Conservation (phyloP, 2,888 invertebrate species). For the Hyposoter didymator region DNA sequence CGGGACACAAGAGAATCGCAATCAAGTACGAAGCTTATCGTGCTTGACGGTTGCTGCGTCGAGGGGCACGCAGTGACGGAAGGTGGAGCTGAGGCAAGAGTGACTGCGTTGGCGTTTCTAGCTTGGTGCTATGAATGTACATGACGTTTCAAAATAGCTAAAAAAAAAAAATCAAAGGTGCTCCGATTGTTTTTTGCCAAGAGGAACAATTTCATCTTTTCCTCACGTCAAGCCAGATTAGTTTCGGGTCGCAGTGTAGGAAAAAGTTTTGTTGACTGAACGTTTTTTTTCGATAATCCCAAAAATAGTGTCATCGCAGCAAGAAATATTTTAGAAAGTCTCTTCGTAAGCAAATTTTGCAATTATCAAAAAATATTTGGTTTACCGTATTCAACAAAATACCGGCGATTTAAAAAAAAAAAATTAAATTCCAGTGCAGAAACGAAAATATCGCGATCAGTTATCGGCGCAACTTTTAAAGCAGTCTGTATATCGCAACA, state of each 20-base stretch:
- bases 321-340: too few relatives aligned
- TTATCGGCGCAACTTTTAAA: not conserved
- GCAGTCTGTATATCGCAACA: not conserved
- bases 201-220: not conserved
- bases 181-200: not conserved
- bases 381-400: too few relatives aligned
- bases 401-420: too few relatives aligned
- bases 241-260: not conserved
- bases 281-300: too few relatives aligned
- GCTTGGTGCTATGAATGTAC: not conserved
- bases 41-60: constrained; percentile 61
- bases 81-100: constrained; percentile 25
- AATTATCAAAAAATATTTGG: too few relatives aligned
- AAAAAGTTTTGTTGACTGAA: too few relatives aligned
- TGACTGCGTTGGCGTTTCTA: constrained; percentile 8
- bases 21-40: constrained; percentile 70
- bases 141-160: not conserved
- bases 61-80: constrained; percentile 49
- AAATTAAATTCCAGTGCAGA: too few relatives aligned
- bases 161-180: not conserved
- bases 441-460: not conserved
- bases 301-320: too few relatives aligned
- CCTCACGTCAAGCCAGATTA: not conserved
- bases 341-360: too few relatives aligned
- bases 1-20: constrained; percentile 66